A percentile compares a stretch with the other conserved stretches of the same genome.
Conservation (phyloP, 2,888 invertebrate genomes). For the Scaptomyza reducta region DNA sequence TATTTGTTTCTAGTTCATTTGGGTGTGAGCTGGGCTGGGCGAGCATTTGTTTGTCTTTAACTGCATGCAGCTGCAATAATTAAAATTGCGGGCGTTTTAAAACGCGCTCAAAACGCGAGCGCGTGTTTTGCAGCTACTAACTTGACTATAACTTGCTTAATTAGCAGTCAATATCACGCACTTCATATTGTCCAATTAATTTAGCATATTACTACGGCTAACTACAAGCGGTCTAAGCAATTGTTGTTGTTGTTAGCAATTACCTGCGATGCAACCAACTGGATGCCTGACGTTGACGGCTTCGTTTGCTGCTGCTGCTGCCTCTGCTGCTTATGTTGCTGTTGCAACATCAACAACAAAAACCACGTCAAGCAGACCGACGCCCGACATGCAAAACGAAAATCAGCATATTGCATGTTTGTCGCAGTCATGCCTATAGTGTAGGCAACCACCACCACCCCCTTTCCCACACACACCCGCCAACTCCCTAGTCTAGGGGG, state of each 20-base stretch:
- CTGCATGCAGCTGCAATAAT: slow-evolving; percentile 22
- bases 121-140: slow-evolving; percentile 62
- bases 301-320: slow-evolving; percentile 64
- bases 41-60: slow-evolving; percentile 14
- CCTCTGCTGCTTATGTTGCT: slow-evolving; percentile 42
- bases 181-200: slow-evolving; percentile 80
- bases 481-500: slow-evolving; percentile 1
- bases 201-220: slow-evolving; percentile 77
- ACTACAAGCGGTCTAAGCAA: slow-evolving; percentile 49
- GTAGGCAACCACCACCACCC: slow-evolving; percentile 2
- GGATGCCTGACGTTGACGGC: slow-evolving; percentile 64
- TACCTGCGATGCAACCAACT: slow-evolving; percentile 33
- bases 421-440: slow-evolving; percentile 50
- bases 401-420: slow-evolving; percentile 78
- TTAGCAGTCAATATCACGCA: slow-evolving; percentile 82
- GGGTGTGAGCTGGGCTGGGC: slow-evolving; percentile 34
- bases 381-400: slow-evolving; percentile 72
- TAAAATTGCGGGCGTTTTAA: slow-evolving; percentile 23
- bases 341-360: slow-evolving; percentile 46
- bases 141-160: slow-evolving; percentile 72
- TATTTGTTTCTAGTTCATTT: slow-evolving; percentile 30
- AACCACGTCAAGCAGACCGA: slow-evolving; percentile 16
- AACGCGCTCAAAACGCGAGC: slow-evolving; percentile 36
- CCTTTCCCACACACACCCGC: not conserved
- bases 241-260: slow-evolving; percentile 20